Evolutionary conservation across 2,888 invertebrate genomes (phyloP), one percentile per base, ranked within the genome.

Genomic region (Ichneumon xanthorius): DNA sequence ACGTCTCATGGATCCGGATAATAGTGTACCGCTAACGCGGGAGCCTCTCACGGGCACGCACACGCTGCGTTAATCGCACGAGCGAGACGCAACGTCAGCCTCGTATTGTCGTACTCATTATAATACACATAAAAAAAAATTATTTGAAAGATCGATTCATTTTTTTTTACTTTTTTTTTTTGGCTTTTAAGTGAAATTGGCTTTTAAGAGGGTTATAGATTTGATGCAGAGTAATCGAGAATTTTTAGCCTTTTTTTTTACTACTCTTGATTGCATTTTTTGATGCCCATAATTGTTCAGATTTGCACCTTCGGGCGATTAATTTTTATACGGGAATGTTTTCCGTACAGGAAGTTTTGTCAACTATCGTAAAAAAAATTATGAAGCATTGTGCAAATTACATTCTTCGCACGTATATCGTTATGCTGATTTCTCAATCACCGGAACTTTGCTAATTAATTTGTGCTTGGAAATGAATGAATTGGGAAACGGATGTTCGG

Each of bases 11-110:
- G 77, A 77, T 65, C 65, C 65, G 77, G 50, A 67, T 77, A 77
- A 77, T 77, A 53, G 67, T 53, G 65, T 67, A 67, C 77, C 77
- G 77, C 67, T 67, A 77, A 77, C 55, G 67, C 75, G 75, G 37
- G 76, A 55, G 53, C 3, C 77, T 55, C 77, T 67, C 77, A 67
- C 67, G 65, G 53, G 37, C 53, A 76, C 76, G 76, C 76, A 76
- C 50, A 65, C 65, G 67, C 40, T 67, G 71, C 71, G 61, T 63
- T 70, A 71, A 71, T 65, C 76, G 63, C 68, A 48, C 77, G 30
- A 80, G 40, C 40, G 55, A 78, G 75, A 67, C 75, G n/a, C n/a
- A 26, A 9, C 16, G 30, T n/a, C 11, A 2, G 73, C 30, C 45
- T n/a, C 61, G 30, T 26, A 48, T 58, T 26, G 14, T 61, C 61